Base-by-base conservation (phyloP, 1,140 invertebrate genomes). In the Cecropterus lyciades region DNA sequence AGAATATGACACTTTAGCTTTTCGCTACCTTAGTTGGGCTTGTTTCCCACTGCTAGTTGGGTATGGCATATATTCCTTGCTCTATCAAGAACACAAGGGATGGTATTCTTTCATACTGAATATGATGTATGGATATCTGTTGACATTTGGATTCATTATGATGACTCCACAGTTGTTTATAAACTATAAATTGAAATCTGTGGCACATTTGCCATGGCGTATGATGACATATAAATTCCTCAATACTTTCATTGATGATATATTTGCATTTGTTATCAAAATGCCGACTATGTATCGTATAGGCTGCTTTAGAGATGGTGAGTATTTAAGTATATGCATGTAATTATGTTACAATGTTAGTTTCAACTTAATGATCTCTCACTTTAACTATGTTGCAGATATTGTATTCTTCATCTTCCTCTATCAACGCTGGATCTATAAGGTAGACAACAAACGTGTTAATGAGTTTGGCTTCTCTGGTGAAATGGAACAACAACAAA, bases 211-310 rank as follows among this genome's bases (percentile, higher is more conserved):
- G 67, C 99, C 99, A 2, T 99, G 99, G 99, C 94, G 99, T 59
- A 99, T 99, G 99, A 95, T 99, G 94, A 99, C 98, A 10, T 99
- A 99, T 84, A 99, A 99, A 94, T 99, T 99, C 86, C 94, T 99
- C n/a, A 99, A 99, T 88, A 99, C 99, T 1, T 99, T 99, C 85
- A 99, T 99, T 81, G 99, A 99, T 93, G 99, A 99, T 92, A 98
- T 99, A 73, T 99, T 99, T 94, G 99, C 99, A 64, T 99, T 99
- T 94, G 98, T 99, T 62, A 99, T 99, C 70, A 99, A 99, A 93
- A 99, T 99, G 99, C 99, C 99, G 37, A 99, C 97, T 0, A 96
- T 99, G 94, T 99, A 99, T 85, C 93, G 97, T 67, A 85, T 98
- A 67, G 98, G 99, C 11, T 99, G 99, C 93, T 98, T 99, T 92